Evolutionary conservation across 2,888 invertebrate genomes (phyloP).

Genomic region (Xylota segnis): DNA sequence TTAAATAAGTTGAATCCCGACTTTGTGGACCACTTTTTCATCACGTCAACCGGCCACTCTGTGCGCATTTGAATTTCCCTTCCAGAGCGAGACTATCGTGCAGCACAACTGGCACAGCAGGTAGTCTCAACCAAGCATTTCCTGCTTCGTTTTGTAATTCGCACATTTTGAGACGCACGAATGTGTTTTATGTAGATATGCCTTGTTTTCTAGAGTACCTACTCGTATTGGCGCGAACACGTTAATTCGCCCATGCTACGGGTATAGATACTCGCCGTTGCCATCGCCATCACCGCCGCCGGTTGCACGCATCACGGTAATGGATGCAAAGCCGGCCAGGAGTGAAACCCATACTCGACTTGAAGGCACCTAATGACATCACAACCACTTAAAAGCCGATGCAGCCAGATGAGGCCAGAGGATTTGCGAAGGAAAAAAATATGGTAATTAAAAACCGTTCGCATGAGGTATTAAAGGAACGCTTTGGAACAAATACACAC

Average conservation of each 20-base stretch:
- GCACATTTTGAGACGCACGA: constrained; percentile 49
- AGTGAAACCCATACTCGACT: background rate
- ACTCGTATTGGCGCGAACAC: constrained; percentile 3
- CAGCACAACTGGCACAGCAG: constrained; percentile 15
- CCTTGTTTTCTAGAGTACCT: background rate
- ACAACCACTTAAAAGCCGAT: constrained; percentile 13
- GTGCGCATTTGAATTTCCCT: constrained; percentile 24
- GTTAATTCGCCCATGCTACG: background rate
- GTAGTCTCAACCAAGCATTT: constrained; percentile 32
- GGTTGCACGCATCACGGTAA: constrained; percentile 17
- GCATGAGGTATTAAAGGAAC: constrained; percentile 3
- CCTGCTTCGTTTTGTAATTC: constrained; percentile 45
- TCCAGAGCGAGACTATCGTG: constrained; percentile 7
- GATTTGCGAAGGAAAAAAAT: background rate
- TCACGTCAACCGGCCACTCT: constrained; percentile 7
- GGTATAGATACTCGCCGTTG: no score
- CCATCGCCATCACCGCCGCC: no score
- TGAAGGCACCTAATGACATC: constrained; percentile 30
- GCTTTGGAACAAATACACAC: background rate
- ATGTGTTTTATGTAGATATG: constrained; percentile 35
- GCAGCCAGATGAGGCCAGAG: background rate
- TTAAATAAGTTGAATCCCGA: constrained; percentile 9
- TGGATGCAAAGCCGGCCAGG: constrained; percentile 9
- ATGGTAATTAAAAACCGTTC: constrained; percentile 6
- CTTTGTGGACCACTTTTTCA: constrained; percentile 49